Percentiles rank a stretch among this genome's conserved stretches.
Conservation (phyloP, 1,140 invertebrate genomes). For the Apocrypta bakeri region DNA sequence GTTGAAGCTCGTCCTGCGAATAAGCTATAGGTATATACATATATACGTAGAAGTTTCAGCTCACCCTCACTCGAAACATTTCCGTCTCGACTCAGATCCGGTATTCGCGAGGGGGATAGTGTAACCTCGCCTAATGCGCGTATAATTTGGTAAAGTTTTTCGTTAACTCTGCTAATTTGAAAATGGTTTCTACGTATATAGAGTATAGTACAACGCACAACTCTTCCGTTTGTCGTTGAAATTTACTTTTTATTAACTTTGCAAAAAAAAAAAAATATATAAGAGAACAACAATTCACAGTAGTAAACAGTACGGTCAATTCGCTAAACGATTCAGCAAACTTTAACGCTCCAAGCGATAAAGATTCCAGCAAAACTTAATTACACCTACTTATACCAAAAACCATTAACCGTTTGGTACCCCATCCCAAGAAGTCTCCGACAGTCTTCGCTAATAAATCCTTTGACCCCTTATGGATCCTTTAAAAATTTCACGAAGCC, state of each 20-base stretch:
- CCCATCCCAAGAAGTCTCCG: neutral
- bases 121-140: neutral
- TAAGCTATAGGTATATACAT: neutral
- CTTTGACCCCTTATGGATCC: neutral
- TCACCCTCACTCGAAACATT: neutral
- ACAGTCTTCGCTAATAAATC: neutral
- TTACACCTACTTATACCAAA: neutral
- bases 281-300: no score
- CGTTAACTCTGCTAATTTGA: neutral
- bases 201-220: no score
- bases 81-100: neutral
- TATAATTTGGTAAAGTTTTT: neutral
- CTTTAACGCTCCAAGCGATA: neutral
- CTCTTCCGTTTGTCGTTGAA: no score
- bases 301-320: no score
- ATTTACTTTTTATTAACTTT: no score
- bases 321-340: neutral
- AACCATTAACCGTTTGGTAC: neutral
- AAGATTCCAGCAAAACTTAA: constrained; percentile 1
- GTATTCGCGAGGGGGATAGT: neutral
- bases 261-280: no score
- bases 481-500: constrained; percentile 23
- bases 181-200: neutral
- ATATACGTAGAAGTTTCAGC: neutral
- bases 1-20: no score